These are phyloP conservation scores for Tetraneura akinire DNA, from an alignment of 1,140 invertebrate species.

Conservation along the genomic window DNA sequence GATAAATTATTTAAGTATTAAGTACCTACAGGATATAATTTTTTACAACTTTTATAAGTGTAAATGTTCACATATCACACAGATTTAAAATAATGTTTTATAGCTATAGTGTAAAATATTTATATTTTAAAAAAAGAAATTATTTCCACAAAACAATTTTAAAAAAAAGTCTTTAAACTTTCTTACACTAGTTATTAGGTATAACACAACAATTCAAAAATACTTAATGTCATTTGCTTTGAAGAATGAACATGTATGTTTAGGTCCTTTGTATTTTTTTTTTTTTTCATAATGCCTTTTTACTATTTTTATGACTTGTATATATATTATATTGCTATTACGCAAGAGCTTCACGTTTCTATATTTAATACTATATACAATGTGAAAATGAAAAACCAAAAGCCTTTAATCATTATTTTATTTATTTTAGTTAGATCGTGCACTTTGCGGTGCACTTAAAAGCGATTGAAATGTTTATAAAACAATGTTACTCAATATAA, in stretches of 20 bases:
- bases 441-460: background rate
- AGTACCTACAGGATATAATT: too few species aligned
- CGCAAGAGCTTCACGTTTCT: background rate
- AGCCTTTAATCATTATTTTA: background rate
- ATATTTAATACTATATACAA: background rate
- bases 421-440: background rate
- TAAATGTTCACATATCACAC: too few species aligned
- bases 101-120: too few species aligned
- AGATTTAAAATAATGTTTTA: too few species aligned
- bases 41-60: too few species aligned
- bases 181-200: background rate
- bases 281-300: background rate
- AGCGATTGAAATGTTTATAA: too few species aligned
- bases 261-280: background rate
- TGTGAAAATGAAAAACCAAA: background rate
- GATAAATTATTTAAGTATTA: too few species aligned
- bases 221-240: background rate
- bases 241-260: background rate
- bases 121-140: background rate
- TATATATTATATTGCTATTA: too few species aligned
- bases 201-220: background rate
- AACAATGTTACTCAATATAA: background rate
- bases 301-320: background rate
- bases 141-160: background rate
- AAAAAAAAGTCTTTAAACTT: background rate